These are phyloP conservation scores for Corythornis vintsioides DNA, from an alignment of 2,113 vertebrate species.

Conservation along the genomic window DNA sequence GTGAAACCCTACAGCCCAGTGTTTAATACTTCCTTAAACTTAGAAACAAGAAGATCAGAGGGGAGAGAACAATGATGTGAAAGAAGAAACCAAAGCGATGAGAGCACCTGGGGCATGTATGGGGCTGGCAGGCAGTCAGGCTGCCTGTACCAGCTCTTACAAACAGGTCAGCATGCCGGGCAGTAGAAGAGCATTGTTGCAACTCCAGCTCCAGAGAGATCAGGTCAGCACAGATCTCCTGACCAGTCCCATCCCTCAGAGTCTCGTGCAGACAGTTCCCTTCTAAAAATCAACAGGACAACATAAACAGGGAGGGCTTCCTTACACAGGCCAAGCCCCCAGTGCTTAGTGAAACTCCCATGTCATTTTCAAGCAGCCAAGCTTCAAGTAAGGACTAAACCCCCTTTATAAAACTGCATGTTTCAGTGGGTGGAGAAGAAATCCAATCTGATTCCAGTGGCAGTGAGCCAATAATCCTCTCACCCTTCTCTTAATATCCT, in stretches of 20 bases:
- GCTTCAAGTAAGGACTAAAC: not conserved
- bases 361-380: not conserved
- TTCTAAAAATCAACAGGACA: not conserved
- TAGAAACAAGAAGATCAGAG: not conserved
- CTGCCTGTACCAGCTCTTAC: not conserved
- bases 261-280: accelerated
- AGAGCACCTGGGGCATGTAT: not conserved
- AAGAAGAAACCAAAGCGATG: not conserved
- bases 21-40: not conserved
- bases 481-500: constrained; percentile 67
- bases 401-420: not conserved
- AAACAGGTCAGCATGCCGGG: not conserved
- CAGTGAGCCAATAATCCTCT: constrained; percentile 14
- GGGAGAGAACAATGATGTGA: not conserved
- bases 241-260: not conserved
- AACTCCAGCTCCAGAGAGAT: not conserved
- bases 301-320: not conserved
- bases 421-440: constrained; percentile 37
- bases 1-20: not conserved
- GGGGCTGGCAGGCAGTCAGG: not conserved
- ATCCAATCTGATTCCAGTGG: constrained; percentile 37
- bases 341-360: not conserved
- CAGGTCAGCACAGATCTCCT: not conserved
- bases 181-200: not conserved
- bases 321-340: not conserved